Evolutionary conservation across 1,140 invertebrate genomes (phyloP).

Genomic region (Wasmannia auropunctata): DNA sequence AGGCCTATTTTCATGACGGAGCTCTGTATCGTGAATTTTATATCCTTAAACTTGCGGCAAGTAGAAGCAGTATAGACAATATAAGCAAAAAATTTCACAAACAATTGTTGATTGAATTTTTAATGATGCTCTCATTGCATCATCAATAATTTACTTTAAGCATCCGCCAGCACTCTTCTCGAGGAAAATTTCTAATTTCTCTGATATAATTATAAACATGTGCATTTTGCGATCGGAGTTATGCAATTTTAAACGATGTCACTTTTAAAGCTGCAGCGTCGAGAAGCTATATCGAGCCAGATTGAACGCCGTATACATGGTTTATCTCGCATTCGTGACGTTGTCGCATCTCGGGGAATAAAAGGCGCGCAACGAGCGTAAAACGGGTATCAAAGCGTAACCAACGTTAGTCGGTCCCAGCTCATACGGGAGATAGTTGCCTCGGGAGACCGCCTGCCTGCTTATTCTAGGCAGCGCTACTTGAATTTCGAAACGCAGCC

Average conservation of each 20-base stretch:
- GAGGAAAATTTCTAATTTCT: neutral
- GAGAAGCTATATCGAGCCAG: neutral
- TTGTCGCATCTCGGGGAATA: neutral
- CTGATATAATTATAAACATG: neutral
- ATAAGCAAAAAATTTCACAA: too few species aligned
- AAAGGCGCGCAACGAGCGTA: constrained; percentile 14
- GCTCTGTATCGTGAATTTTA: neutral
- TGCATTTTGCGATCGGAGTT: neutral
- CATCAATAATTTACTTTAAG: neutral
- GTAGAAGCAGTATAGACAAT: neutral
- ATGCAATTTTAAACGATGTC: neutral
- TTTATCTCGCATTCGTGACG: neutral
- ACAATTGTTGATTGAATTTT: too few species aligned
- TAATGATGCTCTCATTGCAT: neutral
- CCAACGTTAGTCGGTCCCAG: constrained; percentile 26
- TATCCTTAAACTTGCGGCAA: neutral
- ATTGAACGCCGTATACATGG: neutral
- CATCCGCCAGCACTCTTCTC: neutral
- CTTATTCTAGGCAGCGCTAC: constrained; percentile 49
- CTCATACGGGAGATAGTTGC: constrained; percentile 43
- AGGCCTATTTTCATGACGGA: neutral
- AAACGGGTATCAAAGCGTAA: constrained; percentile 41
- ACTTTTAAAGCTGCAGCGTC: neutral
- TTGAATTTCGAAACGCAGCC: constrained; percentile 46
- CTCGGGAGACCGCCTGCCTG: constrained; percentile 43